Evolutionary conservation across 2,113 vertebrate species (phyloP).

Genomic region (Nycticryphes semicollaris): DNA sequence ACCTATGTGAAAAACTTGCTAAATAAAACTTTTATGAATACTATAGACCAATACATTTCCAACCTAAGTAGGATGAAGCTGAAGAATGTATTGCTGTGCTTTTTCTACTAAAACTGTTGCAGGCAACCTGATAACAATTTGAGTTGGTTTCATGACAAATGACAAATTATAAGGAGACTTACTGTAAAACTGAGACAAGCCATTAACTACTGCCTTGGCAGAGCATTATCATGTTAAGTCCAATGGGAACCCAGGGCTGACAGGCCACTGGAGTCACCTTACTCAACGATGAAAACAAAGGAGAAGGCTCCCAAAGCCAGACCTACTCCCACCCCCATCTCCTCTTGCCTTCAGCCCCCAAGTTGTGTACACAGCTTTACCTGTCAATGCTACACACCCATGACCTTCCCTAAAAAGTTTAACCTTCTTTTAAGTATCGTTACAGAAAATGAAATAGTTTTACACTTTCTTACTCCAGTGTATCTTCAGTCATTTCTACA

Average conservation of each 20-base stretch:
- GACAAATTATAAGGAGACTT: constrained; percentile 16
- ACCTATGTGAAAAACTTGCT: background rate
- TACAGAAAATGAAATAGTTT: background rate
- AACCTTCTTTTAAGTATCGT: background rate
- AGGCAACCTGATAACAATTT: constrained; percentile 28
- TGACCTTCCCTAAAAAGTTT: background rate
- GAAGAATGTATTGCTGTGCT: background rate
- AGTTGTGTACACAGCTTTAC: fast-evolving
- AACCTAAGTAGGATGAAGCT: background rate
- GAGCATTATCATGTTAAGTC: background rate
- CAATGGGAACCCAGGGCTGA: constrained; percentile 9
- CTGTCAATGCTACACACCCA: background rate
- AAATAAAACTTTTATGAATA: constrained; percentile 23
- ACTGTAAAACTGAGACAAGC: constrained; percentile 39
- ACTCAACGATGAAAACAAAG: background rate
- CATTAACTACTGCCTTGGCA: background rate
- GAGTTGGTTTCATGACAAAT: constrained; percentile 37
- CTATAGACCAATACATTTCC: background rate
- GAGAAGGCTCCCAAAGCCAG: background rate
- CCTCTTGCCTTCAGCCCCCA: background rate
- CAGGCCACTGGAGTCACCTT: background rate
- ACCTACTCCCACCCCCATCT: background rate
- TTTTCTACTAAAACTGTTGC: constrained; percentile 14
- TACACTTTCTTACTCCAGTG: background rate
- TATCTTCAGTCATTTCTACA: background rate